Base-by-base conservation (phyloP, 1,140 invertebrate genomes). In the Drosophila biarmipes region DNA sequence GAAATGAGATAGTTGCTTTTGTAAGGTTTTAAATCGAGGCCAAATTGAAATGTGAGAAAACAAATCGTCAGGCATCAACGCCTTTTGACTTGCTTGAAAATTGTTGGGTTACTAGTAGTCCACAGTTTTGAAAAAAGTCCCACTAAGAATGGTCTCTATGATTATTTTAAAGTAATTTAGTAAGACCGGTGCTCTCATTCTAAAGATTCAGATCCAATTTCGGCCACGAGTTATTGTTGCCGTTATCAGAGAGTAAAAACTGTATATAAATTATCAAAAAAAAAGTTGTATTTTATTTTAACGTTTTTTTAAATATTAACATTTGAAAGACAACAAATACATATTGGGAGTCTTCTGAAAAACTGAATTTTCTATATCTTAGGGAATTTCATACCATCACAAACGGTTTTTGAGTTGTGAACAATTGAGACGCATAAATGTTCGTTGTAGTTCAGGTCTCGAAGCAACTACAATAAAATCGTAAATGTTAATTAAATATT, bases 361-460 rank as follows among this genome's bases (percentile, higher is more conserved):
- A 43, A 14, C 21, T 24, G n/a, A n/a, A 27, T 7, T 3, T 0
- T 45, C 24, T 46, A 68, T 31, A 67, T 67, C 11, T 10, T 35
- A 14, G 80, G 73, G 17, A 85, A 85, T 15, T 59, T 35, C 2
- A 42, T 38, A 27, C 57, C 49, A n/a, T 21, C n/a, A n/a, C 40
- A 45, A 35, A 86, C 58, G 11, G 85, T 63, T 2, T 94, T 94
- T 69, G 81, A 85, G 40, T 95, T 95, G 82, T 93, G 94, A 2
- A 95, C 93, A 0, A 94, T 94, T 67, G 94, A 94, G 6, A 95
- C 93, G 10, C 93, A 94, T 34, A 95, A 93, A 11, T 92, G 92
- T 0, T 93, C 84, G 17, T 94, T 93, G 75, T 94, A 95, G 4
- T 93, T 82, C 38, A 95, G 84, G 51, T 93, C 92, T 2, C 92